Evolutionary conservation across 2,113 vertebrate species (phyloP).

Genomic region (Oncorhynchus tshawytscha): DNA sequence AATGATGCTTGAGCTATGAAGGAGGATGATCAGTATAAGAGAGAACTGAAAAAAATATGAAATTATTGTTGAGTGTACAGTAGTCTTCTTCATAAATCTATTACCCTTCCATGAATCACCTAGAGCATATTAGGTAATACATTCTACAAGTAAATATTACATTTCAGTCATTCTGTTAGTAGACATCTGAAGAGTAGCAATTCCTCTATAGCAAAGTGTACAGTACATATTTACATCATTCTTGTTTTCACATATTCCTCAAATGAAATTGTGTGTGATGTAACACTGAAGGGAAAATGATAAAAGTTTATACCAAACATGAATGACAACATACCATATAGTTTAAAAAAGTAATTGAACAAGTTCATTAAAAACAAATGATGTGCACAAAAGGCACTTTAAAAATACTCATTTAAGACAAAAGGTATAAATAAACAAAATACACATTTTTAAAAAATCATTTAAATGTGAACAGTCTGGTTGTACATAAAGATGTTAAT

Average conservation of each 20-base stretch:
- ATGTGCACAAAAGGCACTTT: slow-evolving; percentile 73
- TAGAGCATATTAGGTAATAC: slow-evolving; percentile 25
- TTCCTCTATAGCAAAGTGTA: not conserved
- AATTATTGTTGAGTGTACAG: slow-evolving; percentile 43
- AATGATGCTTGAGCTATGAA: slow-evolving; percentile 30
- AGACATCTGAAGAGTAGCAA: not conserved
- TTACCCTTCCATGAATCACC: slow-evolving; percentile 24
- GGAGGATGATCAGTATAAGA: slow-evolving; percentile 32
- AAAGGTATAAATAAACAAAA: slow-evolving; percentile 63
- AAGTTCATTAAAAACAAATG: slow-evolving; percentile 61
- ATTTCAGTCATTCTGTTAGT: not conserved
- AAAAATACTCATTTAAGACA: slow-evolving; percentile 43
- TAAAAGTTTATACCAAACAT: slow-evolving; percentile 44
- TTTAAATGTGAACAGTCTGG: slow-evolving; percentile 33
- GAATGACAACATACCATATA: slow-evolving; percentile 41
- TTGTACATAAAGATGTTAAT: slow-evolving; percentile 42
- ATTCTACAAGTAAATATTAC: slow-evolving; percentile 17
- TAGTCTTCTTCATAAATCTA: slow-evolving; percentile 36
- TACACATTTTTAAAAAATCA: slow-evolving; percentile 20
- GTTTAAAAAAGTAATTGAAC: slow-evolving; percentile 61
- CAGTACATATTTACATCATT: not conserved
- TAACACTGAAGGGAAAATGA: slow-evolving; percentile 37
- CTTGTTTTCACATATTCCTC: slow-evolving; percentile 18
- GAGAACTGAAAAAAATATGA: slow-evolving; percentile 16
- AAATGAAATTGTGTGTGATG: not conserved